Evolutionary conservation across 2,113 vertebrate species (phyloP).

Genomic region (Calidris pygmaea): DNA sequence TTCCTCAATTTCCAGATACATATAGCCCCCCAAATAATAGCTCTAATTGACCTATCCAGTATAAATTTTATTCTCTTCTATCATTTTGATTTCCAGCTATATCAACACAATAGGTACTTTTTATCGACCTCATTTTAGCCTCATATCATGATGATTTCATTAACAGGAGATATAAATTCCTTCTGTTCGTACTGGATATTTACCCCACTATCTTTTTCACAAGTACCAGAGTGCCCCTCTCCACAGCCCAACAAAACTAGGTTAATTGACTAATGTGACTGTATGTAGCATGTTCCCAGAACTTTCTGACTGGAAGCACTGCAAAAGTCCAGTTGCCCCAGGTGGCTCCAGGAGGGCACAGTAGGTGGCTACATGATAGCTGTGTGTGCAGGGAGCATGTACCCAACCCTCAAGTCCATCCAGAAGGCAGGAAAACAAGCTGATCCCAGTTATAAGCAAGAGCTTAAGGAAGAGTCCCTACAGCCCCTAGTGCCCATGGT

Average conservation of each 20-base stretch:
- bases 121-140: neutral
- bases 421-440: neutral
- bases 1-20: neutral
- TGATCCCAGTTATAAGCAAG: neutral
- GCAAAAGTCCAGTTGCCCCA: neutral
- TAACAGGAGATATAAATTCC: neutral
- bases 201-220: neutral
- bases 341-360: neutral
- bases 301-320: neutral
- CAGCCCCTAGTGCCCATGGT: neutral
- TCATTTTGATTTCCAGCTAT: neutral
- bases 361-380: neutral
- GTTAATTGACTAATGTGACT: neutral
- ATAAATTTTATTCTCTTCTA: neutral
- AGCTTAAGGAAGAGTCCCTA: neutral
- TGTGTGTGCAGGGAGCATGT: fast-evolving
- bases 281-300: neutral
- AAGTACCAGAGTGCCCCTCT: neutral
- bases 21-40: neutral
- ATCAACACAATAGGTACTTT: neutral
- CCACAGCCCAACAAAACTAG: neutral
- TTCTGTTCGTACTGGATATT: neutral
- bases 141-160: neutral
- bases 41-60: neutral
- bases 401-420: neutral